Conservation (phyloP, 2,888 invertebrate species). For the Cryptus armator region DNA sequence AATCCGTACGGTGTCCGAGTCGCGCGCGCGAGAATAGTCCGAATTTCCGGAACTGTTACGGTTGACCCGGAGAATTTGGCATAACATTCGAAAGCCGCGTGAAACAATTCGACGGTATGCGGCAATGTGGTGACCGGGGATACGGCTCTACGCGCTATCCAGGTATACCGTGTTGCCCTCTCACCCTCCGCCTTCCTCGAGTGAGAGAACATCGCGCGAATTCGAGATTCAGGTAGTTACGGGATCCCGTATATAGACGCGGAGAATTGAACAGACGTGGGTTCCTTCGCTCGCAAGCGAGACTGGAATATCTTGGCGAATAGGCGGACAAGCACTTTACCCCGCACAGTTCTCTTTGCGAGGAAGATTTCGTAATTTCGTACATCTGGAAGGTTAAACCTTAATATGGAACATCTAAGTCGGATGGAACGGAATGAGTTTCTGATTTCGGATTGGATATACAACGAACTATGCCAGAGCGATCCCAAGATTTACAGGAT, state of each 20-base stretch:
- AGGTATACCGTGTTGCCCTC: slow-evolving; percentile 2
- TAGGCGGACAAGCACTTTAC: background rate
- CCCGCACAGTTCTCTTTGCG: background rate
- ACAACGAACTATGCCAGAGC: too few relatives aligned
- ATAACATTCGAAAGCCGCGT: slow-evolving; percentile 58
- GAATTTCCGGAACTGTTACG: slow-evolving; percentile 78
- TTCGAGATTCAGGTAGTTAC: slow-evolving; percentile 48
- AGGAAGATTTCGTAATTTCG: background rate
- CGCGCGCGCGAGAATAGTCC: slow-evolving; percentile 73
- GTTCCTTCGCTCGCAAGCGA: background rate
- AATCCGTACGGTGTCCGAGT: slow-evolving; percentile 36
- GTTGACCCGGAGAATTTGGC: slow-evolving; percentile 74
- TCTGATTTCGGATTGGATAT: too few relatives aligned
- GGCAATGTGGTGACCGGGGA: slow-evolving; percentile 11
- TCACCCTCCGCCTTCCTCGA: background rate
- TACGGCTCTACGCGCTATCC: slow-evolving; percentile 34
- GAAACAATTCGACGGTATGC: slow-evolving; percentile 57
- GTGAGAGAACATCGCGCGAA: slow-evolving; percentile 56
- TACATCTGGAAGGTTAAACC: background rate
- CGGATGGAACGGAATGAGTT: too few relatives aligned
- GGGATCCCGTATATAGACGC: slow-evolving; percentile 10
- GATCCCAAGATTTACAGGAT: too few relatives aligned
- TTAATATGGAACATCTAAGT: background rate
- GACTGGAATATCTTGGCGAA: slow-evolving; percentile 33
- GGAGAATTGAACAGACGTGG: slow-evolving; percentile 12